phyloP scores from a whole-genome alignment of 2,888 invertebrate genomes.

The Tolmerus cingulatus region DNA sequence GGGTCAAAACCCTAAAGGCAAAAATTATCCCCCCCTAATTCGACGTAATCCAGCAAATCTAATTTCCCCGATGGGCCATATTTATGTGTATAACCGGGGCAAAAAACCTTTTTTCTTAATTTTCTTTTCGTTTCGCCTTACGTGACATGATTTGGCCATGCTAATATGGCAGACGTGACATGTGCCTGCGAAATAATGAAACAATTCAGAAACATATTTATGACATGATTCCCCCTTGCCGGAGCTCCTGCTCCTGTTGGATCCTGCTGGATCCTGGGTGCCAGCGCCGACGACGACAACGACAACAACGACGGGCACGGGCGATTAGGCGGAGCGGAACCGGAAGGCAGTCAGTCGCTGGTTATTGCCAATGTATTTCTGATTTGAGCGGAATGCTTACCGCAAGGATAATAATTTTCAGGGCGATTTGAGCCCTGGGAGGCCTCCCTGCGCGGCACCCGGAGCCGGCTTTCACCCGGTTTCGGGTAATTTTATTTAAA shows the following conservation, averaged over 20 bases:
- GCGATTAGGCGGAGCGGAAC: slow-evolving; percentile 3
- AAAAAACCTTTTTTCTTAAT: slow-evolving; percentile 42
- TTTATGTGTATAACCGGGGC: slow-evolving; percentile 1
- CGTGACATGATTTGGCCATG: slow-evolving; percentile 47
- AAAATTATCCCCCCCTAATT: background rate
- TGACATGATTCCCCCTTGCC: slow-evolving; percentile 43
- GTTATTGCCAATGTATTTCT: slow-evolving; percentile 2
- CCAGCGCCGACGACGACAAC: background rate
- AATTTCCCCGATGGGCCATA: slow-evolving; percentile 38
- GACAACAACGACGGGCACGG: background rate
- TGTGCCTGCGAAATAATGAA: slow-evolving; percentile 41
- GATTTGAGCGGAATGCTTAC: slow-evolving; percentile 9
- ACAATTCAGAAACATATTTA: slow-evolving; percentile 47
- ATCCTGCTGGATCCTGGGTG: background rate
- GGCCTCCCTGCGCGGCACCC: background rate
- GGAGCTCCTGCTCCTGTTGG: slow-evolving; percentile 13
- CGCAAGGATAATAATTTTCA: slow-evolving; percentile 35
- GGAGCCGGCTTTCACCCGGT: background rate
- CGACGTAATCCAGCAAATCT: slow-evolving; percentile 11
- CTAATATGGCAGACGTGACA: slow-evolving; percentile 48
- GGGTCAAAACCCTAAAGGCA: background rate
- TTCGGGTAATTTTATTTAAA: slow-evolving; percentile 16
- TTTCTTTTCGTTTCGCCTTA: slow-evolving; percentile 44
- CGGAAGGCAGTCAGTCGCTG: background rate
- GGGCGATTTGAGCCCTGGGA: background rate